These are phyloP conservation scores for Alcedo atthis DNA, from an alignment of 2,797 vertebrate species.

Conservation along the genomic window DNA sequence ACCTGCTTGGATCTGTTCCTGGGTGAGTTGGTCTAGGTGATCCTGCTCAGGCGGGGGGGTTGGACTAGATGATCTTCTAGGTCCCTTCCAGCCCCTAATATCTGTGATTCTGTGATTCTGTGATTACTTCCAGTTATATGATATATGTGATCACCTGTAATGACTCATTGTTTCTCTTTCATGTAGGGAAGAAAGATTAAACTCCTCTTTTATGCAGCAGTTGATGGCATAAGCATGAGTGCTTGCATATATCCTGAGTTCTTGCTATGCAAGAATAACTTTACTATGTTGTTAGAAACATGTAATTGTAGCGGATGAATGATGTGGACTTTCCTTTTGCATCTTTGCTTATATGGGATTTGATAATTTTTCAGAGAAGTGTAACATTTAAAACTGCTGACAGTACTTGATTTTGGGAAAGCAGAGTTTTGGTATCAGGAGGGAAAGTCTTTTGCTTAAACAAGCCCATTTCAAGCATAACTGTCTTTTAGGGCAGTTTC, in stretches of 20 bases:
- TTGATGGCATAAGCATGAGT: not conserved
- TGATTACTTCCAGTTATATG: not conserved
- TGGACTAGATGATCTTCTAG: too few species aligned
- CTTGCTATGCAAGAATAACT: not conserved
- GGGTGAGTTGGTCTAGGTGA: too few species aligned
- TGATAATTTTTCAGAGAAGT: not conserved
- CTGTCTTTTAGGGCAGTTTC: not conserved
- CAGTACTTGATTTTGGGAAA: not conserved
- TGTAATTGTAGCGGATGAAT: not conserved
- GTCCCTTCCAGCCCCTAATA: too few species aligned
- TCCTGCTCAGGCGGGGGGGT: too few species aligned
- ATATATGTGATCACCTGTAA: not conserved
- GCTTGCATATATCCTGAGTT: not conserved
- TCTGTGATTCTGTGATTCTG: too few species aligned
- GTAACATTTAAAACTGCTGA: accelerated
- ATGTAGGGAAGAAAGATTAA: not conserved
- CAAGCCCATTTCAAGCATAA: not conserved
- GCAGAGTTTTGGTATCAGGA: not conserved
- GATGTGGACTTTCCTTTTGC: not conserved
- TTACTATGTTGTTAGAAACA: not conserved
- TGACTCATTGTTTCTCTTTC: not conserved
- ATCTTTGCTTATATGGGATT: not conserved
- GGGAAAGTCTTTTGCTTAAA: not conserved
- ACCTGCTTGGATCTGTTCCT: too few species aligned
- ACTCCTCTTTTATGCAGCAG: not conserved